A percentile compares a stretch with the other conserved stretches of the same genome.
phyloP scores from a whole-genome alignment of 2,113 vertebrate species.

The Paracyprichromis sp. region DNA sequence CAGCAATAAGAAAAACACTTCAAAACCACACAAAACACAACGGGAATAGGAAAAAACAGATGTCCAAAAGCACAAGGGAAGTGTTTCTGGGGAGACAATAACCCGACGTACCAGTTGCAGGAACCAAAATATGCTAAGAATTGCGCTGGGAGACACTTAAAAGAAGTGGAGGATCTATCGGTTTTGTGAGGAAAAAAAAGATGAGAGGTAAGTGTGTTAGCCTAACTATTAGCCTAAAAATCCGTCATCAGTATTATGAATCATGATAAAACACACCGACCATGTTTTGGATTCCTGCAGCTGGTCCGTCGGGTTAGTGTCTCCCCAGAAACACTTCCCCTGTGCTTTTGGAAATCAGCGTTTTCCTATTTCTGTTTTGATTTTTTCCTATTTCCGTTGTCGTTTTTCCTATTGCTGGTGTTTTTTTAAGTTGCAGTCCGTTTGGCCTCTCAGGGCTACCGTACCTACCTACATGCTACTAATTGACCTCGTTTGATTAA shows the following conservation, averaged over 20 bases:
- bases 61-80: background rate
- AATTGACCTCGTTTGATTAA: background rate
- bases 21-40: background rate
- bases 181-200: background rate
- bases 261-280: too few relatives aligned
- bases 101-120: background rate
- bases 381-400: background rate
- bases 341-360: background rate
- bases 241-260: rapidly evolving
- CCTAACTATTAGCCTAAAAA: background rate
- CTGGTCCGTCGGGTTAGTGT: background rate
- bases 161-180: rapidly evolving
- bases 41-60: rapidly evolving
- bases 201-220: background rate
- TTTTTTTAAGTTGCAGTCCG: background rate
- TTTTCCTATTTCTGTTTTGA: background rate
- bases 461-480: background rate
- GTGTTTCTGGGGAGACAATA: background rate
- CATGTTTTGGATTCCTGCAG: too few relatives aligned
- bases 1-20: background rate
- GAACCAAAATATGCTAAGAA: background rate
- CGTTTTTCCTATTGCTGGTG: background rate
- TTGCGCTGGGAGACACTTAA: background rate
- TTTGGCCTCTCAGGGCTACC: background rate
- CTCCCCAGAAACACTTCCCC: background rate